Evolutionary conservation across 2,113 vertebrate genomes (phyloP).

Genomic region (Anarrhichthys ocellatus): DNA sequence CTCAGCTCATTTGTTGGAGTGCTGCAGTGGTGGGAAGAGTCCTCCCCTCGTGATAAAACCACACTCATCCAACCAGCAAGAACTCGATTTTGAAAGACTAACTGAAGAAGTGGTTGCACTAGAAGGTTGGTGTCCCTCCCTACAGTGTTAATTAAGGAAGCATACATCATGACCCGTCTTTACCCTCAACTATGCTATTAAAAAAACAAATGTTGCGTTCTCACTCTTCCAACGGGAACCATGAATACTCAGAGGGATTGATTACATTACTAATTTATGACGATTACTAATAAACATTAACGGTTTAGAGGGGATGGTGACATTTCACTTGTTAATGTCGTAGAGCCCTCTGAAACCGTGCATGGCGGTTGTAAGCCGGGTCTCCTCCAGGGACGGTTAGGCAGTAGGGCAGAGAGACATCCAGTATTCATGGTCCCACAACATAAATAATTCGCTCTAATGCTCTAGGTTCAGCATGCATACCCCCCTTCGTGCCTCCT

Average conservation of each 20-base stretch:
- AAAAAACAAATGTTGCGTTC: not conserved
- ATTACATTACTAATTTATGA: conserved; percentile 20
- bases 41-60: not conserved
- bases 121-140: not conserved
- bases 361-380: conserved; percentile 17
- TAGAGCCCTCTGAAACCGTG: conserved; percentile 2
- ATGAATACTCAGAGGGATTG: conserved; percentile 1
- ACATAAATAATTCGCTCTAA: conserved; percentile 47
- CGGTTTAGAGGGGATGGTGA: conserved; percentile 22
- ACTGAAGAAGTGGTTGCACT: not conserved
- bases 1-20: conserved; percentile 9
- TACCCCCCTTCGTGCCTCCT: not conserved
- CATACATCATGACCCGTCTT: not conserved
- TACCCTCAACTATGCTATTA: not conserved
- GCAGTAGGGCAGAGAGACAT: conserved; percentile 9
- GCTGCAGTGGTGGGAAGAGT: not conserved
- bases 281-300: not conserved
- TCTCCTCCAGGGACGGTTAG: conserved; percentile 2
- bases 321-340: conserved; percentile 9
- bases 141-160: not conserved
- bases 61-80: not conserved
- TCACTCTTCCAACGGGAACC: not conserved
- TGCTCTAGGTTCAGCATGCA: not conserved
- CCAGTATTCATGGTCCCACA: not conserved
- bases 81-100: not conserved